Evolutionary conservation across 2,113 vertebrate species (phyloP).

Genomic region (Platycercus adscitus): DNA sequence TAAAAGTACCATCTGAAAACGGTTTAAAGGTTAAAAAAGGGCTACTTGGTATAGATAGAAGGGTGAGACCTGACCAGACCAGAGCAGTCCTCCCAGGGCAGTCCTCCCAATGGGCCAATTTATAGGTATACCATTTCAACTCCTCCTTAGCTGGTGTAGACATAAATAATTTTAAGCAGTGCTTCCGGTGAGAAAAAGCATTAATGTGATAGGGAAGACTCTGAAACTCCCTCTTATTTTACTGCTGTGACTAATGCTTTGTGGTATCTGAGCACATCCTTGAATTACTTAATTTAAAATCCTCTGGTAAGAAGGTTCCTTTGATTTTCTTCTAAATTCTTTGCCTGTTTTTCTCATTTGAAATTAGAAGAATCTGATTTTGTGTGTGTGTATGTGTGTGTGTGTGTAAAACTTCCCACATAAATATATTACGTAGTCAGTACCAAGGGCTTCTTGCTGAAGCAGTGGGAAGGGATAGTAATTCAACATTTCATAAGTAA

Average conservation of each 20-base stretch:
- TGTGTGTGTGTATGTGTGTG: too few species aligned
- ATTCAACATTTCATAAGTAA: neutral
- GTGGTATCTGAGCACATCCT: neutral
- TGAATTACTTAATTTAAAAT: conserved; percentile 5
- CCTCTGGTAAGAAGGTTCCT: neutral
- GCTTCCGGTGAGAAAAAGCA: neutral
- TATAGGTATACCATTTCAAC: neutral
- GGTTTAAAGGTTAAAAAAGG: conserved; percentile 16
- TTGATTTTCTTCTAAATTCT: neutral
- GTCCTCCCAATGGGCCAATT: neutral
- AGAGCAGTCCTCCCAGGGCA: neutral
- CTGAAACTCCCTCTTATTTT: neutral
- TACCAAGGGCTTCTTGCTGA: neutral
- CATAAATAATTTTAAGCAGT: neutral
- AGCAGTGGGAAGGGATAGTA: neutral
- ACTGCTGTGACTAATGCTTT: neutral
- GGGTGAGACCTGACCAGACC: neutral
- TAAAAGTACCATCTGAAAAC: conserved; percentile 48
- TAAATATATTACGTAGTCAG: neutral
- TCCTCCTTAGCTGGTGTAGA: neutral
- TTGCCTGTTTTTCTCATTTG: conserved; percentile 34
- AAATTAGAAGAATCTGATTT: neutral
- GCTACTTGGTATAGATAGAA: neutral
- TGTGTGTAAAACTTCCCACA: neutral
- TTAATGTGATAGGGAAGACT: neutral